Base-by-base conservation (phyloP, 2,888 invertebrate species). In the Cybosia mesomella region DNA sequence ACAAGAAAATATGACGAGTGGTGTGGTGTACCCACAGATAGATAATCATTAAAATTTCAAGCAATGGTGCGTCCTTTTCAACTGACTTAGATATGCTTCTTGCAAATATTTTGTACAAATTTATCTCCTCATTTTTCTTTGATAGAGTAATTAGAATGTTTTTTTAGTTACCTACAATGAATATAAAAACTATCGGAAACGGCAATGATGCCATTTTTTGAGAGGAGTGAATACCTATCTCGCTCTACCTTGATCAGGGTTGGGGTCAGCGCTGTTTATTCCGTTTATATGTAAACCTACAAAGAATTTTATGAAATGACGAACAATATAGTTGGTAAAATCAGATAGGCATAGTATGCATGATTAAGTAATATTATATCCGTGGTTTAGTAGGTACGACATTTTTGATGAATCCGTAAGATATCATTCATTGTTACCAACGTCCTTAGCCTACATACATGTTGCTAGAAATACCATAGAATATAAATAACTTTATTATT, bases 341-440 rank as follows among this genome's bases (percentile, higher is more conserved):
- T 58, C 58, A 65, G 70, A 72, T 78, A 74, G 72, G 70, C 67
- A 67, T 43, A 43, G 18, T 4, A 39, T 39, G 66, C 67, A 67
- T 76, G 76, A 71, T 70, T 73, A 73, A 72, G 11, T 76, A 64
- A 70, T 74, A 77, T 77, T 73, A 77, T 68, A 79, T 78, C 73
- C 76, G 71, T 68, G 64, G 65, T 76, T 76, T 76, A 59, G 61
- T 73, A 67, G 66, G 68, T 71, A 67, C 67, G 68, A 67, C 73
- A 70, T 68, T 71, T 79, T 76, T 72, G 79, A 79, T 79, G 61
- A 68, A 70, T 65, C 67, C n/a, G 58, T 67, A 58, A 71, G 79
- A 79, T 79, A 79, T 43, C 62, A 79, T 78, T 78, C 65, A 78
- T 72, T 67, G 58, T 68, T 69, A 43, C 61, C 58, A 57, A 62